A percentile compares a stretch with the other conserved stretches of the same genome.
These are phyloP conservation scores for Pteromalus puparum DNA, from an alignment of 1,140 invertebrate genomes.

Conservation along the genomic window DNA sequence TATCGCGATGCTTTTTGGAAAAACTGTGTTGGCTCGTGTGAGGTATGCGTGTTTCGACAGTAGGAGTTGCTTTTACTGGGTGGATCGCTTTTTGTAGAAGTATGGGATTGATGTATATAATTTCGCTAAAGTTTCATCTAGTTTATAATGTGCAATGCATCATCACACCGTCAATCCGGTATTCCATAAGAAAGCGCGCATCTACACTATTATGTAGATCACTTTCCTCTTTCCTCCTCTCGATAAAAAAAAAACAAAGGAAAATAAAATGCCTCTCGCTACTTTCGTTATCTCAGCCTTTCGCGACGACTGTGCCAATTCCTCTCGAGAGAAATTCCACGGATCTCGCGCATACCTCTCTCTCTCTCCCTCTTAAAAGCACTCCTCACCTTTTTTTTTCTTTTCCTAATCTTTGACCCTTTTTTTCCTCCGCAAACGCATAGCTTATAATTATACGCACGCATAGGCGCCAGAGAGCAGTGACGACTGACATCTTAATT, in stretches of 20 bases:
- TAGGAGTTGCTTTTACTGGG: too few relatives aligned
- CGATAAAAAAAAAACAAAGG: neutral
- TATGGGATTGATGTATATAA: too few relatives aligned
- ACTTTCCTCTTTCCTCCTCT: neutral
- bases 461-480: neutral
- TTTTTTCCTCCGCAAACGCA: neutral
- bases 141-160: too few relatives aligned
- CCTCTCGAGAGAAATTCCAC: neutral
- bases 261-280: neutral
- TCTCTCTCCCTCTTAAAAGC: neutral
- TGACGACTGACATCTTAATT: slow-evolving; percentile 32
- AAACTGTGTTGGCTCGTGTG: too few relatives aligned
- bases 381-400: neutral
- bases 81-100: too few relatives aligned
- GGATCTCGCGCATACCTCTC: neutral
- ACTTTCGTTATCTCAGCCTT: slow-evolving; percentile 27
- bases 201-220: slow-evolving; percentile 22
- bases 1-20: too few relatives aligned
- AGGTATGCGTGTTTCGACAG: too few relatives aligned
- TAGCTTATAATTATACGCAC: neutral
- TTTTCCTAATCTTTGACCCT: slow-evolving; percentile 24
- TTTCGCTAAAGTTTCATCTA: too few relatives aligned
- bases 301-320: slow-evolving; percentile 18
- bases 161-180: too few relatives aligned
- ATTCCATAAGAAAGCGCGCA: slow-evolving; percentile 7